phyloP scores from a whole-genome alignment of 2,113 vertebrate species.

The zebrafish (Danio rerio) region DNA sequence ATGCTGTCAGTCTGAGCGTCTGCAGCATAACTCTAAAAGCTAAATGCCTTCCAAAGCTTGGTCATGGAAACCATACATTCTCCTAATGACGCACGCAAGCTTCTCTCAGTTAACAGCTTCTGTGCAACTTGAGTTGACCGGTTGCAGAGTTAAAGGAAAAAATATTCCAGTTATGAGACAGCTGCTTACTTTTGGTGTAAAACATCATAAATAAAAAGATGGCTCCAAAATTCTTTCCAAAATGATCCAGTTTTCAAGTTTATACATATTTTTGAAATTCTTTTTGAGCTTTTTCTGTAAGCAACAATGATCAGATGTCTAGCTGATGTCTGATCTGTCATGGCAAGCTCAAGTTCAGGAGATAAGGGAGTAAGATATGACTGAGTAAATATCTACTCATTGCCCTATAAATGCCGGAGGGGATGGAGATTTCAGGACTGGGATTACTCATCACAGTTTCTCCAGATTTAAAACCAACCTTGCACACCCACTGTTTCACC shows the following conservation, averaged over 20 bases:
- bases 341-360: neutral
- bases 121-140: neutral
- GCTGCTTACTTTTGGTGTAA: conserved; percentile 23
- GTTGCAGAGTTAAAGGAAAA: neutral
- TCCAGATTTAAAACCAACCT: neutral
- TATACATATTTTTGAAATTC: conserved; percentile 31
- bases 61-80: conserved; percentile 37
- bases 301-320: neutral
- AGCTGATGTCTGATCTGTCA: conserved; percentile 26
- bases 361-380: conserved; percentile 3
- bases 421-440: neutral
- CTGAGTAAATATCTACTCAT: neutral
- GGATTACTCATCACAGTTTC: neutral
- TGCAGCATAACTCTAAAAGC: neutral
- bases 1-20: conserved; percentile 24
- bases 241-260: neutral
- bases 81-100: neutral
- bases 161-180: conserved; percentile 35
- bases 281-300: neutral
- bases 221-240: conserved; percentile 11
- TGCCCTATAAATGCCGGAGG: conserved; percentile 8
- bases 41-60: conserved; percentile 23
- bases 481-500: neutral
- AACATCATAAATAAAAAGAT: conserved; percentile 38
- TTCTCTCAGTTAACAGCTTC: conserved; percentile 4